Conservation (phyloP, 2,797 vertebrate genomes). For the Alauda arvensis region DNA sequence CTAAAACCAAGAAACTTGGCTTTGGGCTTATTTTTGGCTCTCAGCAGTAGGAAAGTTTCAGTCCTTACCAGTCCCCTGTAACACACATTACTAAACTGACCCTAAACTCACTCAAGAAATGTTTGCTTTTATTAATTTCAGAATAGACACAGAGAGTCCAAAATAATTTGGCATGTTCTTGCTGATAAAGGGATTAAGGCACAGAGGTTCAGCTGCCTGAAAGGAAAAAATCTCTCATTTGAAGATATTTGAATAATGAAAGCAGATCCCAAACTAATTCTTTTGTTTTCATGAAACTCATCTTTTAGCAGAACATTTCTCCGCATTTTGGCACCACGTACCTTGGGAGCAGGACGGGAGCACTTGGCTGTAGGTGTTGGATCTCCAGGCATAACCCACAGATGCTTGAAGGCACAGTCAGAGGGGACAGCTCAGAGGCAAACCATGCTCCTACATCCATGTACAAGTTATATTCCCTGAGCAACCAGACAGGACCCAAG, state of each 20-base stretch:
- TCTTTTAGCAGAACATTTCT: neutral
- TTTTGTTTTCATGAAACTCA: neutral
- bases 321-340: rapidly evolving
- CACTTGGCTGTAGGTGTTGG: neutral
- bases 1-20: neutral
- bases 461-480: neutral
- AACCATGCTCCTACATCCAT: neutral
- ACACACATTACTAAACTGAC: neutral
- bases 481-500: neutral
- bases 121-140: neutral
- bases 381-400: neutral
- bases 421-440: neutral
- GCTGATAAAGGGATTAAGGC: neutral
- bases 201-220: neutral
- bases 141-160: neutral
- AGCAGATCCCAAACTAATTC: neutral
- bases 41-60: neutral
- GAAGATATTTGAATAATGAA: neutral
- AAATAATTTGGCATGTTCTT: neutral
- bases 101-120: neutral
- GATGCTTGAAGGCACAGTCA: neutral
- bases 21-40: neutral
- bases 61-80: neutral
- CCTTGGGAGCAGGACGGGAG: neutral
- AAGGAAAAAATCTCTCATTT: neutral